Evolutionary conservation across 2,888 invertebrate species (phyloP).

Genomic region (Metacarcinus magister): DNA sequence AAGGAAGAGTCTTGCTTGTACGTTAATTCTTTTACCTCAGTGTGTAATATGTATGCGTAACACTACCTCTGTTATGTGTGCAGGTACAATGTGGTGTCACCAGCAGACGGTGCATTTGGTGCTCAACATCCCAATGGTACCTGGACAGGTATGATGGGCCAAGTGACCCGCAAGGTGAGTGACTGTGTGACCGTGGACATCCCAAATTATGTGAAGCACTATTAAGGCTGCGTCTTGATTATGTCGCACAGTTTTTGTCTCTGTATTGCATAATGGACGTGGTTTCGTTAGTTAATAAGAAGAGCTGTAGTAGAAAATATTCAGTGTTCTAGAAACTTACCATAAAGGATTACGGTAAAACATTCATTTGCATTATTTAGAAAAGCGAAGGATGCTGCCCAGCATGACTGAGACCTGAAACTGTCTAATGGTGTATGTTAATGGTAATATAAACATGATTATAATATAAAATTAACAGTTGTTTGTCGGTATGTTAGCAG

Average conservation of each 20-base stretch:
- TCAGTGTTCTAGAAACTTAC: too few relatives aligned
- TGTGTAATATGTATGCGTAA: not conserved
- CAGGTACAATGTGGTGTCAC: slow-evolving; percentile 41
- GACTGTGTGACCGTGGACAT: not conserved
- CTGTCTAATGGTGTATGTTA: too few relatives aligned
- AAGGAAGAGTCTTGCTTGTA: not conserved
- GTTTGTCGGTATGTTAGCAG: too few relatives aligned
- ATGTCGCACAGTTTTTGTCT: not conserved
- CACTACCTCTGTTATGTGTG: not conserved
- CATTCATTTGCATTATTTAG: too few relatives aligned
- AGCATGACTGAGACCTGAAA: too few relatives aligned
- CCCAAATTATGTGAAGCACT: too few relatives aligned
- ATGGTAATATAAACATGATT: too few relatives aligned
- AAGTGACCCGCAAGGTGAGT: not conserved
- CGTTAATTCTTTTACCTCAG: not conserved
- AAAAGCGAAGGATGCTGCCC: too few relatives aligned
- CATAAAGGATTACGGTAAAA: too few relatives aligned
- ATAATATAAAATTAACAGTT: too few relatives aligned
- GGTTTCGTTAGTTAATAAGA: too few relatives aligned
- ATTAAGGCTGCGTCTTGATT: not conserved
- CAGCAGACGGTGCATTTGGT: not conserved
- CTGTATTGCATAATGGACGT: not conserved
- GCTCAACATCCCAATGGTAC: not conserved
- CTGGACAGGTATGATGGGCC: slow-evolving; percentile 38
- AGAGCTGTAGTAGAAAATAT: too few relatives aligned